A percentile compares a stretch with the other conserved stretches of the same genome.
phyloP scores from a whole-genome alignment of 2,113 vertebrate genomes.

The Phoxinus phoxinus region DNA sequence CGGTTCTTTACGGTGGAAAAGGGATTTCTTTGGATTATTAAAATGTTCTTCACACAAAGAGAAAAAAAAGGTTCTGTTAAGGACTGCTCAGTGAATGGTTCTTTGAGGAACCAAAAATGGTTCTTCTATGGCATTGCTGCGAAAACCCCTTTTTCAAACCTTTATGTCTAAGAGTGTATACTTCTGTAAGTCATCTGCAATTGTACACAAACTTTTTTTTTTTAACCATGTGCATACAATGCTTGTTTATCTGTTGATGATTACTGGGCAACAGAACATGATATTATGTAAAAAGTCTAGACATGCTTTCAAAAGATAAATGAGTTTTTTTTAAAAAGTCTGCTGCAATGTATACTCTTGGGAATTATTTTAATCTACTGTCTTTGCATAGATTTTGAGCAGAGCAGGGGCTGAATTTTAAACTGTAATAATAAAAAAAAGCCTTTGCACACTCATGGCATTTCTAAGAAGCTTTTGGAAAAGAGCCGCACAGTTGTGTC shows the following conservation, averaged over 20 bases:
- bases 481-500: neutral
- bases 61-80: too few relatives aligned
- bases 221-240: neutral
- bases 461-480: neutral
- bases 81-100: too few relatives aligned
- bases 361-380: neutral
- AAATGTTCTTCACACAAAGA: too few relatives aligned
- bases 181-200: neutral
- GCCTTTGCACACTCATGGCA: neutral
- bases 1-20: too few relatives aligned
- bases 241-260: neutral
- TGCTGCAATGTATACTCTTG: neutral
- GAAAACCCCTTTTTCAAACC: too few relatives aligned
- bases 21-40: too few relatives aligned
- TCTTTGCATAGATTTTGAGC: neutral
- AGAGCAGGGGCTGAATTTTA: neutral
- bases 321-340: neutral
- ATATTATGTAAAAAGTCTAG: neutral
- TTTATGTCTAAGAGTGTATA: too few relatives aligned
- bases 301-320: neutral
- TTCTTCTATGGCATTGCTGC: too few relatives aligned
- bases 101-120: too few relatives aligned
- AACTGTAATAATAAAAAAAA: neutral
- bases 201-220: neutral
- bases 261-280: neutral